These are phyloP conservation scores for Drosophila diplacantha DNA, from an alignment of 2,888 invertebrate genomes.

Conservation along the genomic window DNA sequence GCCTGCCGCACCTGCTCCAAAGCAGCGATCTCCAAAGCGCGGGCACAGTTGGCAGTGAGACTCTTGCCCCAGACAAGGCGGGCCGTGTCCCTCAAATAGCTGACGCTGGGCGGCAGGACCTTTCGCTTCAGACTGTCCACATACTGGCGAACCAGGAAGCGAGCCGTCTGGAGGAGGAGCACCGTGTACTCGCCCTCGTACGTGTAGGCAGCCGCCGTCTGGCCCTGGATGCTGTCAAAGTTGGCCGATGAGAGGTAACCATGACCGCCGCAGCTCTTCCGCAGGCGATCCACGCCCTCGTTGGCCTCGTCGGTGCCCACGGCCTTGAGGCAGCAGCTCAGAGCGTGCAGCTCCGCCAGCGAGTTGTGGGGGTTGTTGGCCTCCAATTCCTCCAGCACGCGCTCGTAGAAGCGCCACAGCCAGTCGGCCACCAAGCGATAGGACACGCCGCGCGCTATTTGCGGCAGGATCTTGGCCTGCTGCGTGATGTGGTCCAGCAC, in stretches of 20 bases:
- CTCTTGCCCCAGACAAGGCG: slow-evolving; percentile 50
- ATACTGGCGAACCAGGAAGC: slow-evolving; percentile 88
- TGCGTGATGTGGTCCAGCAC: slow-evolving; percentile 95
- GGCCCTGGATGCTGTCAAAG: slow-evolving; percentile 88
- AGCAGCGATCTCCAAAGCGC: slow-evolving; percentile 78
- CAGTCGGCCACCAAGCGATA: slow-evolving; percentile 86
- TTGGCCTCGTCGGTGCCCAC: slow-evolving; percentile 86
- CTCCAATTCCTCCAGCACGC: slow-evolving; percentile 86
- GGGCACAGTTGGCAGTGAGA: slow-evolving; percentile 70
- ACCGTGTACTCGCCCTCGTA: slow-evolving; percentile 99
- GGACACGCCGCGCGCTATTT: slow-evolving; percentile 88
- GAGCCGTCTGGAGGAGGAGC: slow-evolving; percentile 90
- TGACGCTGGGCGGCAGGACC: slow-evolving; percentile 82
- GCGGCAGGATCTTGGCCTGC: slow-evolving; percentile 92
- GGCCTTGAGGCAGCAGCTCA: slow-evolving; percentile 94
- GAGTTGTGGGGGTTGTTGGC: slow-evolving; percentile 80
- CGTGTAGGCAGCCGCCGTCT: slow-evolving; percentile 90
- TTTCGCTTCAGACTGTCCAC: slow-evolving; percentile 81
- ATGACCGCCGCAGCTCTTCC: slow-evolving; percentile 95
- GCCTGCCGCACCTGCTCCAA: slow-evolving; percentile 83
- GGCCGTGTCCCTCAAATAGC: slow-evolving; percentile 80
- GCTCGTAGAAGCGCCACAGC: slow-evolving; percentile 90
- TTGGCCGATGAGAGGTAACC: slow-evolving; percentile 93
- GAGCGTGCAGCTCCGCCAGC: slow-evolving; percentile 90
- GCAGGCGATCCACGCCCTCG: slow-evolving; percentile 87